phyloP scores from a whole-genome alignment of 2,888 invertebrate species.

The Melikaiella ostensackeni region DNA sequence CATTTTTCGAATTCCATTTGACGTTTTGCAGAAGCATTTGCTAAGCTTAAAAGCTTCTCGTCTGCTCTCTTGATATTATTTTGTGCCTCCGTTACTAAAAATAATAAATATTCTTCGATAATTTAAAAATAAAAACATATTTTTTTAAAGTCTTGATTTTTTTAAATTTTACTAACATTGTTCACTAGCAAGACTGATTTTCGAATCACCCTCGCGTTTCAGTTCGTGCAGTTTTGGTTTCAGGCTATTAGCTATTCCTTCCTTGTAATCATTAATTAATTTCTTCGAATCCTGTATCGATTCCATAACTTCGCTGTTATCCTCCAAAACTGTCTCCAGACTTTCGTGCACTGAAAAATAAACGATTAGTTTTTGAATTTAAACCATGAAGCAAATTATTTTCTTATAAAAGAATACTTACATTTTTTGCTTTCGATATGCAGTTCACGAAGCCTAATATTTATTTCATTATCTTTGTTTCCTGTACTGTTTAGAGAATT shows the following conservation, averaged over 20 bases:
- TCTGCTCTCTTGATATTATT: conserved; percentile 83
- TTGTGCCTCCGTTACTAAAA: conserved; percentile 82
- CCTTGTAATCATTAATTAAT: conserved; percentile 76
- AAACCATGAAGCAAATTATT: not conserved
- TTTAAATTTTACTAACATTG: conserved; percentile 78
- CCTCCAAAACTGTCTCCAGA: conserved; percentile 57
- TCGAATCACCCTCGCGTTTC: conserved; percentile 83
- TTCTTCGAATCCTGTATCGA: conserved; percentile 58
- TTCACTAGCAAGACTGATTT: conserved; percentile 84
- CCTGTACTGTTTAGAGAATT: conserved; percentile 72
- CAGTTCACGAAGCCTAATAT: conserved; percentile 77
- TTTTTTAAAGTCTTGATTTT: conserved; percentile 36
- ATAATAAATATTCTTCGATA: conserved; percentile 16
- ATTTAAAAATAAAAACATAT: not conserved
- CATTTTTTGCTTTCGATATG: conserved; percentile 78
- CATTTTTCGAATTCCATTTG: conserved; percentile 81
- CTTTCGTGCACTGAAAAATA: conserved; percentile 61
- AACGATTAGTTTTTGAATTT: not conserved
- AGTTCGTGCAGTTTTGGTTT: conserved; percentile 79
- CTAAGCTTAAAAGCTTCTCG: conserved; percentile 82
- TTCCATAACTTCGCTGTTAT: conserved; percentile 58
- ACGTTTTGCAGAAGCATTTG: conserved; percentile 81
- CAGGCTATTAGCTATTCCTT: conserved; percentile 78
- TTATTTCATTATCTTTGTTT: conserved; percentile 72
- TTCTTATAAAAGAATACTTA: conserved; percentile 61